phyloP scores from a whole-genome alignment of 2,797 vertebrate genomes.

The Anguilla anguilla region DNA sequence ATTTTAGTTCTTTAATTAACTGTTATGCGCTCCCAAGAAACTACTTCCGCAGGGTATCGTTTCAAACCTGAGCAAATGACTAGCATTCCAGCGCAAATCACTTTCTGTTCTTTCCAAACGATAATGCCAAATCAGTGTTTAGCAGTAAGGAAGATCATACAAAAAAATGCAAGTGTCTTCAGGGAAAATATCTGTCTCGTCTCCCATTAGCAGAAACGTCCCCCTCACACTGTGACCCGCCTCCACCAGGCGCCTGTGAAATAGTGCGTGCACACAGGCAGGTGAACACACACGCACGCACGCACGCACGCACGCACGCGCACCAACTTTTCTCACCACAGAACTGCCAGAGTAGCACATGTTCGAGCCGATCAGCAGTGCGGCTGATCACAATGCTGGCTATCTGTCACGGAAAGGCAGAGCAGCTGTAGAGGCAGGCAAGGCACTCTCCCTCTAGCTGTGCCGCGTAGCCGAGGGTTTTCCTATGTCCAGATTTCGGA shows the following conservation, averaged over 20 bases:
- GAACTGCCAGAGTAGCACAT: not conserved
- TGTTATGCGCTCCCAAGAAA: not conserved
- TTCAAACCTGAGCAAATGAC: not conserved
- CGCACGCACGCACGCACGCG: not conserved
- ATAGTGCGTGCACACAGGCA: not conserved
- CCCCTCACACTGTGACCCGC: not conserved
- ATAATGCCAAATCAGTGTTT: not conserved
- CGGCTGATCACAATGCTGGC: not conserved
- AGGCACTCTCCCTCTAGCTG: not conserved
- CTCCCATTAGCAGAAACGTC: conserved; percentile 47
- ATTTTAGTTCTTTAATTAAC: not conserved
- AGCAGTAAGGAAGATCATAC: not conserved
- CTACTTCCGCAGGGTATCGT: not conserved
- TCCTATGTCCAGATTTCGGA: not conserved
- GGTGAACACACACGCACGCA: not conserved
- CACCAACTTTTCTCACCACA: not conserved
- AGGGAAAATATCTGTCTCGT: conserved; percentile 26
- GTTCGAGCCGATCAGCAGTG: not conserved
- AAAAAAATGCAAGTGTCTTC: not conserved
- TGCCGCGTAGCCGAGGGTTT: not conserved
- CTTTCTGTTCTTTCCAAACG: not conserved
- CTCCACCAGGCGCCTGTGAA: not conserved
- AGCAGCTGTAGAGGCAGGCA: not conserved
- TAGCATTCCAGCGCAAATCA: not conserved
- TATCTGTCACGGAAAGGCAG: not conserved